These are phyloP conservation scores for Planiliza haematocheilus DNA, from an alignment of 2,113 vertebrate species.

Conservation along the genomic window DNA sequence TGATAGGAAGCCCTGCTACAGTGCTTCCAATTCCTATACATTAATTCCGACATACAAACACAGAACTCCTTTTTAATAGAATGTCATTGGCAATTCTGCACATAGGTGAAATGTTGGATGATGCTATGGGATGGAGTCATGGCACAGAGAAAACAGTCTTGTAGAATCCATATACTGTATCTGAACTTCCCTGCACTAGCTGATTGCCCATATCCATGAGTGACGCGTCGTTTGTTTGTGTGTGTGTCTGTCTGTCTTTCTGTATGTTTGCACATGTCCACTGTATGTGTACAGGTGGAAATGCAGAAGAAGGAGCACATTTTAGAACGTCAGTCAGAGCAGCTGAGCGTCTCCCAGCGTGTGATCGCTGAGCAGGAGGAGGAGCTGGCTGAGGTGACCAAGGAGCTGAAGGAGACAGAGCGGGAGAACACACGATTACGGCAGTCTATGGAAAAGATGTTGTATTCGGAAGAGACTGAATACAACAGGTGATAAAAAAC, in stretches of 20 bases:
- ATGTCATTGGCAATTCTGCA: too few relatives aligned
- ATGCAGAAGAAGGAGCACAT: constrained; percentile 80
- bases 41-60: too few relatives aligned
- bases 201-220: background rate
- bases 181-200: too few relatives aligned
- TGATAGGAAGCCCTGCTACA: too few relatives aligned
- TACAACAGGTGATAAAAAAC: constrained; percentile 78
- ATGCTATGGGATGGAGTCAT: too few relatives aligned
- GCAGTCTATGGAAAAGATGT: constrained; percentile 89
- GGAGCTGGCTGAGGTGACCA: constrained; percentile 87
- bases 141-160: too few relatives aligned
- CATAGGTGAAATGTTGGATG: too few relatives aligned
- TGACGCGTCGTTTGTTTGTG: background rate
- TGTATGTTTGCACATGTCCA: background rate
- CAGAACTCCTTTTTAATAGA: too few relatives aligned
- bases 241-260: background rate
- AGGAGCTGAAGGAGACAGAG: constrained; percentile 89
- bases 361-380: constrained; percentile 89
- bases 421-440: constrained; percentile 86
- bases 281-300: constrained; percentile 81
- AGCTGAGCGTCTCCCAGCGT: constrained; percentile 83
- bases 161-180: too few relatives aligned
- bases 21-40: too few relatives aligned
- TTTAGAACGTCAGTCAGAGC: constrained; percentile 65
- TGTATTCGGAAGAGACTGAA: constrained; percentile 81